A percentile compares a stretch with the other conserved stretches of the same genome.
Evolutionary conservation across 2,888 invertebrate genomes (phyloP).

Genomic region (Archips crataeganus): DNA sequence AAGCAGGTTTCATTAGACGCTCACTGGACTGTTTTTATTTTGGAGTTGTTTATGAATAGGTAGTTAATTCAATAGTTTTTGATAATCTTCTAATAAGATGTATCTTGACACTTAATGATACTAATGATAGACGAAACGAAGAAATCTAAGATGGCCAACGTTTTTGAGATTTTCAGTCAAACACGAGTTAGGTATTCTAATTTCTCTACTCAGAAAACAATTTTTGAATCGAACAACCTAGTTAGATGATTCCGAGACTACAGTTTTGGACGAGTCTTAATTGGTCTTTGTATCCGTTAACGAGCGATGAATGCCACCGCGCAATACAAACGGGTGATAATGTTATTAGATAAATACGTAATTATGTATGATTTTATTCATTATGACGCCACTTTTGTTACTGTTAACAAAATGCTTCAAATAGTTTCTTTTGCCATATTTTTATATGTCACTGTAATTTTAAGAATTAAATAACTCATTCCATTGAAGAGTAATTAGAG

Average conservation of each 20-base stretch:
- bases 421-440: constrained; percentile 72
- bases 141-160: constrained; percentile 3
- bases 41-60: constrained; percentile 73
- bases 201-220: not conserved
- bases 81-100: constrained; percentile 65
- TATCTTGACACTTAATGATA: constrained; percentile 45
- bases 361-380: constrained; percentile 28
- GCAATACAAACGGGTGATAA: constrained; percentile 37
- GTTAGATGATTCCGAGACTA: not conserved
- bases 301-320: constrained; percentile 19
- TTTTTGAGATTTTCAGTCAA: not conserved
- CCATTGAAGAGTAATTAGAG: constrained; percentile 73
- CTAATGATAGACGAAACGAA: constrained; percentile 8
- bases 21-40: constrained; percentile 78
- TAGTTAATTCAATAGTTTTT: constrained; percentile 76
- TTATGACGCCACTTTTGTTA: constrained; percentile 38
- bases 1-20: constrained; percentile 80
- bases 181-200: not conserved
- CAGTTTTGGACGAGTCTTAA: not conserved
- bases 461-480: constrained; percentile 74
- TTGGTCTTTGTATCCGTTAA: constrained; percentile 3
- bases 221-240: not conserved
- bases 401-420: constrained; percentile 45
- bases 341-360: constrained; percentile 36
- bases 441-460: constrained; percentile 65